Base-by-base conservation (phyloP, 2,888 invertebrate species). In the Acanthosepion esculentum region DNA sequence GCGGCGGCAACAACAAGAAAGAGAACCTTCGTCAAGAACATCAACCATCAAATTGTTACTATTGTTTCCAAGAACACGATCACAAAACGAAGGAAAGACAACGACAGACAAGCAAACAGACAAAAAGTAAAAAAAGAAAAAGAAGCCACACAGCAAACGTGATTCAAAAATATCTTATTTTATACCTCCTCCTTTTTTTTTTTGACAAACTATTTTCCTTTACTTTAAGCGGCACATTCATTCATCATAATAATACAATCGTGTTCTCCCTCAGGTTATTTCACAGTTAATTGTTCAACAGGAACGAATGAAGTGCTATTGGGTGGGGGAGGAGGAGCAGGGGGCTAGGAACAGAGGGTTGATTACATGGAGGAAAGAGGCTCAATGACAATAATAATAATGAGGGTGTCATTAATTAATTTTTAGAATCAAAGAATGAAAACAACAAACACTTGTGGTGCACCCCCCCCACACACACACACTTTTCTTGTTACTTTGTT, bases 191-290 rank as follows among this genome's bases (percentile, higher is more conserved):
- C 29, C 29, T n/a, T 78, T 41, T 41, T 2, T 41, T 29, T 29
- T 78, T n/a, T 78, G 3, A 7, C 29, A 8, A 29, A 12, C 78
- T n/a, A 29, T n/a, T 18, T 78, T 18, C n/a, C 78, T 12, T 8
- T 78, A 1, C 15, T n/a, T 12, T n/a, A n/a, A 78, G 59, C 12
- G 33, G n/a, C n/a, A 78, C 78, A n/a, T 78, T 78, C 78, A n/a
- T 78, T 78, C 78, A 78, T 78, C 78, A n/a, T 78, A 78, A 78
- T 78, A 78, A 78, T 78, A 78, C 78, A 78, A 78, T 78, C 78
- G n/a, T 78, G 78, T 78, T 78, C 78, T 78, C 78, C 78, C 78
- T 12, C 15, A 78, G 78, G 78, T 78, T 78, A n/a, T 78, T 78
- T n/a, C n/a, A 78, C 78, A n/a, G 78, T 78, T 78, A 78, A 78